phyloP scores from a whole-genome alignment of 2,797 vertebrate genomes.

The Sphenodon punctatus region DNA sequence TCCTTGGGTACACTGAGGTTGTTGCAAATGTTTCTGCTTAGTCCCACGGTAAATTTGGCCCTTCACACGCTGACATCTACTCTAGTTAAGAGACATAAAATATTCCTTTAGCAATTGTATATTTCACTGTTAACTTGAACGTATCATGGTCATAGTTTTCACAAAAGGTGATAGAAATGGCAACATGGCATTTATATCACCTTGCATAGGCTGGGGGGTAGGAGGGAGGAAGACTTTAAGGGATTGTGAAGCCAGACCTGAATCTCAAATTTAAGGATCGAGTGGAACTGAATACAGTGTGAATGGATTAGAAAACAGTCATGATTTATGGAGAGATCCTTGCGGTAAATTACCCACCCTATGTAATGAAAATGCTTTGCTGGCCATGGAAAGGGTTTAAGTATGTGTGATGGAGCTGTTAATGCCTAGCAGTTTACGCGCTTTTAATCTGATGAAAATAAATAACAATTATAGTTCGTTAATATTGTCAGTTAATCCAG shows the following conservation, averaged over 20 bases:
- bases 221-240: neutral
- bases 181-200: too few species aligned
- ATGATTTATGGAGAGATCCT: neutral
- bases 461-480: neutral
- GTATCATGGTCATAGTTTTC: neutral
- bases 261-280: neutral
- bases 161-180: neutral
- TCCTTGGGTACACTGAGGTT: neutral
- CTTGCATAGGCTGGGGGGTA: neutral
- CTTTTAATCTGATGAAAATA: neutral
- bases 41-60: constrained; percentile 8
- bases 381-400: neutral
- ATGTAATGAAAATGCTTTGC: neutral
- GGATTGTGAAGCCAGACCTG: neutral
- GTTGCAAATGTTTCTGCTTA: constrained; percentile 27
- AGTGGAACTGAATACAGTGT: neutral
- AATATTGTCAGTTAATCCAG: neutral
- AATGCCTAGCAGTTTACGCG: neutral
- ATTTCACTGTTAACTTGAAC: neutral
- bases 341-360: neutral
- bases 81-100: constrained; percentile 25
- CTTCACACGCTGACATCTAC: neutral
- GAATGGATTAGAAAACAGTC: constrained; percentile 2
- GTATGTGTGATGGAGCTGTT: neutral
- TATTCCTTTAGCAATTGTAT: neutral